A percentile compares a stretch with the other conserved stretches of the same genome.
Evolutionary conservation across 2,797 vertebrate species (phyloP).

Genomic region (Champsocephalus gunnari): DNA sequence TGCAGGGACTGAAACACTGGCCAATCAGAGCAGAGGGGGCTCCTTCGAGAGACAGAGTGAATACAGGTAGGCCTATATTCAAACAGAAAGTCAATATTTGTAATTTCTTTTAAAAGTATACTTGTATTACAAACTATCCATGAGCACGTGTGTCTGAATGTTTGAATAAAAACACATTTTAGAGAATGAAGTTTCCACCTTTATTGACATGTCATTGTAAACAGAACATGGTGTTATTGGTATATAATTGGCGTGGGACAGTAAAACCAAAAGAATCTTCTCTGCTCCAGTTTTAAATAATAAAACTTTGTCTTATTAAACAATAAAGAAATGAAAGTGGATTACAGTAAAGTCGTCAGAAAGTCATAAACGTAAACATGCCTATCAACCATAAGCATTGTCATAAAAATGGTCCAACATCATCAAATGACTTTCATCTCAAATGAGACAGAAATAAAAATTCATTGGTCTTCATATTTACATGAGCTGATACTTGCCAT

Average conservation of each 20-base stretch:
- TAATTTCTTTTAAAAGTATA: too few relatives aligned
- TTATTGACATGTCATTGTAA: constrained; percentile 84
- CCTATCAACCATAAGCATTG: constrained; percentile 59
- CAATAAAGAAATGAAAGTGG: constrained; percentile 37
- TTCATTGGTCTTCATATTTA: constrained; percentile 77
- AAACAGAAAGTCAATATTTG: too few relatives aligned
- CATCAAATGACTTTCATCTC: constrained; percentile 60
- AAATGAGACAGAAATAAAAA: constrained; percentile 74
- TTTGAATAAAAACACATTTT: constrained; percentile 2
- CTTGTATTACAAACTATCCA: too few relatives aligned
- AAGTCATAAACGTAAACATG: constrained; percentile 69
- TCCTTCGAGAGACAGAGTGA: too few relatives aligned
- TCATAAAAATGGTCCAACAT: constrained; percentile 62
- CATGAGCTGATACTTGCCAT: constrained; percentile 60
- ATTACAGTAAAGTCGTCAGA: constrained; percentile 58
- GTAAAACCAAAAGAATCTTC: constrained; percentile 55
- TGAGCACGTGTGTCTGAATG: neutral
- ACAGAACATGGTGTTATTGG: constrained; percentile 81
- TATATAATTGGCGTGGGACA: constrained; percentile 77
- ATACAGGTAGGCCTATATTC: too few relatives aligned
- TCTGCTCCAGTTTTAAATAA: constrained; percentile 58
- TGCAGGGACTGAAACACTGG: too few relatives aligned
- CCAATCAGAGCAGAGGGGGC: too few relatives aligned
- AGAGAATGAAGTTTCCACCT: constrained; percentile 68
- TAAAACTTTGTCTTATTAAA: constrained; percentile 39